These are phyloP conservation scores for Pterocles orientalis DNA, from an alignment of 2,113 vertebrate genomes.

Conservation along the genomic window DNA sequence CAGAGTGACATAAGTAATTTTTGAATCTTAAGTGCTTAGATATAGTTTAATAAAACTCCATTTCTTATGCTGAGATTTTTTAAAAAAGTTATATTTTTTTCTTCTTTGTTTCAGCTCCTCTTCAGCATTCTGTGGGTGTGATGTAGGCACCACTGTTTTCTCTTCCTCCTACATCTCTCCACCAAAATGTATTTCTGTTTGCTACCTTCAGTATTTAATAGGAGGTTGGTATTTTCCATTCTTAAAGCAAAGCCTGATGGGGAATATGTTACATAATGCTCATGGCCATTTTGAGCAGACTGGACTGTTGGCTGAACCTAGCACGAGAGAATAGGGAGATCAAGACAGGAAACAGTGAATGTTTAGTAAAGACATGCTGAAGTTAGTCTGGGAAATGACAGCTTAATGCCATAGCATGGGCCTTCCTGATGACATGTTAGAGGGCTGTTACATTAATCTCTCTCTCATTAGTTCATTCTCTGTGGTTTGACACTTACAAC, in stretches of 20 bases:
- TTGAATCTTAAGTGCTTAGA: background rate
- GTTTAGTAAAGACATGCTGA: background rate
- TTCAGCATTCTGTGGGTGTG: background rate
- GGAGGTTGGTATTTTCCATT: background rate
- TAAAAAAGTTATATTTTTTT: background rate
- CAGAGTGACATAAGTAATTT: background rate
- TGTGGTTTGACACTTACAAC: conserved; percentile 1
- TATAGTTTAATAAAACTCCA: background rate
- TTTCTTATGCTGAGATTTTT: background rate
- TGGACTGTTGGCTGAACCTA: background rate
- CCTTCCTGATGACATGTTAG: background rate
- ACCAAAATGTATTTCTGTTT: background rate
- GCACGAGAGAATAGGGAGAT: accelerated
- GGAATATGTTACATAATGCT: background rate
- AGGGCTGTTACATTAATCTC: background rate
- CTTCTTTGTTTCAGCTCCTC: background rate
- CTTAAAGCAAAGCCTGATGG: background rate
- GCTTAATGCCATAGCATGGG: background rate
- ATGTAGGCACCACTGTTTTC: background rate
- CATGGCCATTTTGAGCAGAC: background rate
- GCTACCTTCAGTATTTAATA: background rate
- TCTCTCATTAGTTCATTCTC: conserved; percentile 9
- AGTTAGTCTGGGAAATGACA: background rate
- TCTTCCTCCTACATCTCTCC: background rate
- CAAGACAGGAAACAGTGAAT: background rate